Base-by-base conservation (phyloP, 1,140 invertebrate genomes). In the Spodoptera frugiperda region DNA sequence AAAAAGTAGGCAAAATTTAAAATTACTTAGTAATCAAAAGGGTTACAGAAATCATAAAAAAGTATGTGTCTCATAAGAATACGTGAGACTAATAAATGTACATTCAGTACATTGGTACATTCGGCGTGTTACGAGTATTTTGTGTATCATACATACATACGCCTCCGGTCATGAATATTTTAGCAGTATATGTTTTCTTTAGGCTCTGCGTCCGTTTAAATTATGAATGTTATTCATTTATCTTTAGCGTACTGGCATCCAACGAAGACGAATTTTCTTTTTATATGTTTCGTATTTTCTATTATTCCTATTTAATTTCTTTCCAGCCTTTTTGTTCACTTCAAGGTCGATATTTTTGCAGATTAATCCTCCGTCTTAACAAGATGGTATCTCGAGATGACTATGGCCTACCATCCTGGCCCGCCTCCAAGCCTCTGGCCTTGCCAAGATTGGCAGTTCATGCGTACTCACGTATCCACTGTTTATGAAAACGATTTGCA, bases 401-500 rank as follows among this genome's bases (percentile, higher is more conserved):
- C 48, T 76, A 65, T 63, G 63, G 75, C 78, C 72, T 85, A 78
- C 81, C 53, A 49, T 77, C 39, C 80, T 87, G 85, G 85, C 84
- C 72, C 70, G 51, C 53, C 68, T 88, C 87, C 87, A 89, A 81
- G 79, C 51, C 76, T 53, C 63, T 85, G 84, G 84, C 87, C 87
- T 89, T 87, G 84, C 78, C 71, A 75, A 82, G 77, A 84, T 81
- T 79, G 78, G 79, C 82, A 78, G 79, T 84, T 79, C 82, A 83
- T 82, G 83, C 81, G 82, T 81, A 72, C 68, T 81, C 82, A 81
- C 83, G 80, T 81, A 82, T 81, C 59, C 61, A 75, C 70, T 78
- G 80, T 83, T 84, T 85, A 83, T 84, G 83, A 84, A 86, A 85
- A 84, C 79, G 78, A 84, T 86, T 88, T 88, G 78, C 87, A 87